Evolutionary conservation across 1,140 invertebrate species (phyloP), one percentile per base, ranked within the genome.

Genomic region (Lepidurus packardi): DNA sequence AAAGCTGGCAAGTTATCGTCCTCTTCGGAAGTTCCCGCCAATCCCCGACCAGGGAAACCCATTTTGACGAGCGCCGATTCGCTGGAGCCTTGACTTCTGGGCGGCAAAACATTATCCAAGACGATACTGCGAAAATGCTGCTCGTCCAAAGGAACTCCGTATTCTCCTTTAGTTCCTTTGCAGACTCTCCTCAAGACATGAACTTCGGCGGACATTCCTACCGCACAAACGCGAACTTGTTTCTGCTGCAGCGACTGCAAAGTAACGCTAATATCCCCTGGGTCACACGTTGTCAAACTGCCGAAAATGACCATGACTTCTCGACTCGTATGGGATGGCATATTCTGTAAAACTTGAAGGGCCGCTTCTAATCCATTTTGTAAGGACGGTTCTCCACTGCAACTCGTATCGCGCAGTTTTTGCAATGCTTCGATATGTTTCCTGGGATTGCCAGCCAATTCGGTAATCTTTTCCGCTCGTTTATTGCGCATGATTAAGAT

Each of bases 231-330:
- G 75, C 95, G 87, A 43, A 98, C 90, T 80, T 88, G 87, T 44
- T 85, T 81, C 24, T 85, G 84, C 79, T 87, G 86, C 65, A 89
- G 74, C 9, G 80, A 79, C 86, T 93, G 88, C 83, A 98, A 92
- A 8, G 95, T 98, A 78, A 88, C 87, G 81, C 90, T 91, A 42
- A 99, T 97, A 83, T 98, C 94, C 34, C 93, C 90, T 25, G 97
- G 97, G 87, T 99, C 97, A 87, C 97, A 98, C 1, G 96, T 97
- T 1, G 97, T 98, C 42, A 99, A 87, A 82, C 95, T 97, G 1
- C 94, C 96, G 87, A 96, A 91, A 11, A 99, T 89, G 7, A 98
- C 86, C n/a, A 95, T 85, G 65, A 98, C 89, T 87, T 98, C 96
- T 82, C 95, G 87, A 79, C 95, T 98, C 0, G 96, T 94, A 87